Percentiles rank a stretch among this genome's conserved stretches.
Evolutionary conservation across 1,140 invertebrate genomes (phyloP).

Genomic region (Trichoplusia ni): DNA sequence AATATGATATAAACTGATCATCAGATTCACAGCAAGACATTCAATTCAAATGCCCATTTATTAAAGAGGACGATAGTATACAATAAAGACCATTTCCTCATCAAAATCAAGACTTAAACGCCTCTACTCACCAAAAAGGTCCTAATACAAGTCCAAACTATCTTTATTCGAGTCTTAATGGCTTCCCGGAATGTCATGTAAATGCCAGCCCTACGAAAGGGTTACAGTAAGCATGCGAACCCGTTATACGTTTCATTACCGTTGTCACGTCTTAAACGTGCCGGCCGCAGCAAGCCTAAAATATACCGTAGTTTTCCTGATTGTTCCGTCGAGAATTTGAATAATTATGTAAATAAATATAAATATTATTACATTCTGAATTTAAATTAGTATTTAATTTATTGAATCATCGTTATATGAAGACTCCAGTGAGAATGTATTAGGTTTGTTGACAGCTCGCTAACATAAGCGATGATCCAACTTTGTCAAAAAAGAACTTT

Average conservation of each 20-base stretch:
- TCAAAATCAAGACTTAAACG: neutral
- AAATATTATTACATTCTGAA: slow-evolving; percentile 7
- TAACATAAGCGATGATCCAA: neutral
- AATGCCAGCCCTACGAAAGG: slow-evolving; percentile 1
- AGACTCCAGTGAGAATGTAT: slow-evolving; percentile 3
- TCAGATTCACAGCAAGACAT: no score
- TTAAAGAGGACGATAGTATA: no score
- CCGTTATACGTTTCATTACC: slow-evolving; percentile 57
- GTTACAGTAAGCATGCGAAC: slow-evolving; percentile 20
- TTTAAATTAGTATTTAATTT: neutral
- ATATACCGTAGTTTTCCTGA: slow-evolving; percentile 6
- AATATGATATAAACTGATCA: no score
- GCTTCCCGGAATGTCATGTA: neutral
- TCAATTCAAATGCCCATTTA: no score
- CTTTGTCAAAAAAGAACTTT: neutral
- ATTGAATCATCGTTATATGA: slow-evolving; percentile 14
- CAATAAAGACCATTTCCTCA: neutral
- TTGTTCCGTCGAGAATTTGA: slow-evolving; percentile 31
- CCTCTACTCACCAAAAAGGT: neutral
- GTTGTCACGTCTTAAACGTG: slow-evolving; percentile 47
- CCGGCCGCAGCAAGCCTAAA: neutral
- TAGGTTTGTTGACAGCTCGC: slow-evolving; percentile 1
- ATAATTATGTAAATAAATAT: slow-evolving; percentile 36
- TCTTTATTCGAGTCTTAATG: neutral
- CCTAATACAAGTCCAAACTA: neutral